Evolutionary conservation across 2,888 invertebrate genomes (phyloP).

Genomic region (Melipona beecheii): DNA sequence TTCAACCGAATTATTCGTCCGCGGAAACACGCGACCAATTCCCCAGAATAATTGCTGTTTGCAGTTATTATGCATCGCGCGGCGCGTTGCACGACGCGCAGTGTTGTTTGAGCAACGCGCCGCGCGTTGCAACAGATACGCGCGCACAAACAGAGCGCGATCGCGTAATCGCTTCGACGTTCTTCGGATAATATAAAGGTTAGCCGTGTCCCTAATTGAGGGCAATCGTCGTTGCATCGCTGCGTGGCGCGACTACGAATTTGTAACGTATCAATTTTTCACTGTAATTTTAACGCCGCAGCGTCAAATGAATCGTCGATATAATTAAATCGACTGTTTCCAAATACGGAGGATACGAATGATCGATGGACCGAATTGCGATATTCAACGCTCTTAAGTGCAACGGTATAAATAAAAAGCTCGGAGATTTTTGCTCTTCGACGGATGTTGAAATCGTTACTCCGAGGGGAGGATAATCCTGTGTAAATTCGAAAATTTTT

Average conservation of each 20-base stretch:
- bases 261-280: neutral
- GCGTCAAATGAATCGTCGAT: too few relatives aligned
- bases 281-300: too few relatives aligned
- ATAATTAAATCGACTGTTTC: too few relatives aligned
- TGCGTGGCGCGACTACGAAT: neutral
- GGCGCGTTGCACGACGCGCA: neutral
- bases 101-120: slow-evolving; percentile 19
- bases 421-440: neutral
- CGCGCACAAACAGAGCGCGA: slow-evolving; percentile 11
- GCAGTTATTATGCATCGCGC: slow-evolving; percentile 21
- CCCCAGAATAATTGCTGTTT: slow-evolving; percentile 31
- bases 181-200: slow-evolving; percentile 19
- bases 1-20: slow-evolving; percentile 8
- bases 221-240: neutral
- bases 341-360: too few relatives aligned
- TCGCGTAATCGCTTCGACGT: neutral
- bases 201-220: slow-evolving; percentile 6
- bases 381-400: too few relatives aligned
- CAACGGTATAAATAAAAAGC: too few relatives aligned
- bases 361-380: too few relatives aligned
- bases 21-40: slow-evolving; percentile 11
- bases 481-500: neutral
- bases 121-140: slow-evolving; percentile 17
- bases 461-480: neutral
- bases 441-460: neutral